phyloP scores from a whole-genome alignment of 2,113 vertebrate genomes.

The Aythya baeri region DNA sequence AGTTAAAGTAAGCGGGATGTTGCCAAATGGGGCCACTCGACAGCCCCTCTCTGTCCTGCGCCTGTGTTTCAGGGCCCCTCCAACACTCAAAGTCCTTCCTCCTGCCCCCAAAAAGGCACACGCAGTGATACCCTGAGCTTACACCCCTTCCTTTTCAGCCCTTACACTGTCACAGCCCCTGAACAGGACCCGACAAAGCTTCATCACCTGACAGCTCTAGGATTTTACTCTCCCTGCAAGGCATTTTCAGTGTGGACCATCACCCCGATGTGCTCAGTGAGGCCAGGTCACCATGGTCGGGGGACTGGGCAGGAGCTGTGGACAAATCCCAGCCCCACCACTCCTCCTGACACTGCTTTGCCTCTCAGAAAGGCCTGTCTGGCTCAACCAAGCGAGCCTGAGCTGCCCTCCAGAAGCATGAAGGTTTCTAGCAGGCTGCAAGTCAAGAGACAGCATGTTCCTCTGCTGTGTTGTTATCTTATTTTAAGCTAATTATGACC shows the following conservation, averaged over 20 bases:
- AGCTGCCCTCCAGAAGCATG: accelerated
- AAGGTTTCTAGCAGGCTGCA: not conserved
- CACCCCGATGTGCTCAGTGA: not conserved
- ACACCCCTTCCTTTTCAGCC: not conserved
- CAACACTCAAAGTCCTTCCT: accelerated
- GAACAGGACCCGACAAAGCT: not conserved
- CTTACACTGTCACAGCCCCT: not conserved
- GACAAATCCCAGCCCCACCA: accelerated
- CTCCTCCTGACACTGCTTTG: accelerated
- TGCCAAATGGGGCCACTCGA: accelerated
- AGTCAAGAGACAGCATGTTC: accelerated
- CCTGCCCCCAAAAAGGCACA: accelerated
- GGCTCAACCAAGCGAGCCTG: not conserved
- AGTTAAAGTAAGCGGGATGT: too few relatives aligned
- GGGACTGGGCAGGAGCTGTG: accelerated
- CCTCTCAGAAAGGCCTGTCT: accelerated
- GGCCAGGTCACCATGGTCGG: not conserved
- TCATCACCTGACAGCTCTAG: not conserved
- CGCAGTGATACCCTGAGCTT: accelerated
- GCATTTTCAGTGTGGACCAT: accelerated
- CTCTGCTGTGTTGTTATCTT: accelerated
- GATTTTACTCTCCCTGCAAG: not conserved
- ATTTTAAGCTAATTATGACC: not conserved
- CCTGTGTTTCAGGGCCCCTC: not conserved
- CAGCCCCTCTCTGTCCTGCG: too few relatives aligned